Evolutionary conservation across 2,797 vertebrate genomes (phyloP), one percentile per base, ranked within the genome.

Genomic region (Neopelma chrysocephalum): DNA sequence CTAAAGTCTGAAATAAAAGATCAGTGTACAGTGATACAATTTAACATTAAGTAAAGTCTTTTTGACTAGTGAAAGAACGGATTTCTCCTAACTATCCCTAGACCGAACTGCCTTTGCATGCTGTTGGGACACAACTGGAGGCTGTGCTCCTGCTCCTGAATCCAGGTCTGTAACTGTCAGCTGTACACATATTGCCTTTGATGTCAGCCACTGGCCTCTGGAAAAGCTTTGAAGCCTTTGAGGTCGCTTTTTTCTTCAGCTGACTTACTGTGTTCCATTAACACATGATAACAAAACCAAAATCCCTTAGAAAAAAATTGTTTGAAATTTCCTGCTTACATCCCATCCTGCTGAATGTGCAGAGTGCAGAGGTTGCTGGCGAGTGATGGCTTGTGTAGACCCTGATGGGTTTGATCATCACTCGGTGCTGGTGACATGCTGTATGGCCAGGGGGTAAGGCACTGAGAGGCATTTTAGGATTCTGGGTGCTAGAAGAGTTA

Each of bases 321-420:
- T 6, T 90, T 71, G 40, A 48, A 56, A 71, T 65, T 78, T 76
- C 42, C 53, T 82, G 23, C 23, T 78, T 45, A 17, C 11, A 38
- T n/a, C 56, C 43, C 3, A 0, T 25, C 47, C 42, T 1, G 4
- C 53, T 69, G 60, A 80, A 69, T 8, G 38, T n/a, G 56, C 15
- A 15, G 73, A 62, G 26, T 9, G 1, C 25, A 62, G 69, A 54
- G 20, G 11, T 16, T 42, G 38, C 34, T 10, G 5, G 56, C 0
- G 0, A 50, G 21, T 38, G 60, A 18, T 2, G 4, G 14, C 25
- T 83, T 0, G 0, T 32, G 26, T 17, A 79, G 29, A 54, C 23
- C 65, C n/a, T 34, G 13, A 4, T 1, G 2, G 32, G 23, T 47
- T 64, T 0, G 0, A 11, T 40, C 0, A 2, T 43, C 48, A 45